Evolutionary conservation across 2,113 vertebrate genomes (phyloP), one percentile per base, ranked within the genome.

Genomic region (Eurypyga helias): DNA sequence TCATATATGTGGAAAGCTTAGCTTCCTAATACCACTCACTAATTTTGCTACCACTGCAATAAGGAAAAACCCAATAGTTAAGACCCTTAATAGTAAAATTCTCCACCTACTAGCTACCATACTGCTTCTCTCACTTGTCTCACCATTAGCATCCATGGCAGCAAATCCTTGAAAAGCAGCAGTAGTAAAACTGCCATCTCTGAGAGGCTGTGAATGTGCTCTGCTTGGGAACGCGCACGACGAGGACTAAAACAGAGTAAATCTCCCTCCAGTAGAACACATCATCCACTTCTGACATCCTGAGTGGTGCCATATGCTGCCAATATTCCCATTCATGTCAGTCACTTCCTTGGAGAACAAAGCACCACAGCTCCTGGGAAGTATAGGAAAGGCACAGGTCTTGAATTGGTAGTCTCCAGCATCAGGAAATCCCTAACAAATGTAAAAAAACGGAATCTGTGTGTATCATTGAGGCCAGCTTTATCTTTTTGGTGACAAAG

Each of bases 201-300:
- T 45, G 65, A 65, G 71, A 77, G 72, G 28, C 48, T 49, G 72
- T 69, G 72, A 70, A 48, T 14, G 20, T 67, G n/a, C 0, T 0
- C 69, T 73, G 19, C 48, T 61, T 0, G 0, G n/a, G 24, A 87
- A 20, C 2, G 2, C 0, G 0, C 2, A 2, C 21, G n/a, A 7
- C 0, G 0, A 58, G 49, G 75, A 13, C 29, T 55, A 41, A 46
- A 85, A 1, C 29, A 71, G 76, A 78, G 34, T 91, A 92, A 81
- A 95, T 87, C 48, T 94, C 55, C 34, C 31, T 65, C 34, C n/a
- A 29, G n/a, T 45, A 36, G 31, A 43, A 31, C 1, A 5, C 38
- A 19, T 45, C 29, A 34, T 58, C 34, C 34, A 45, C 83, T 86
- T 87, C 76, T 83, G 76, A 48, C 2, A 0, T 60, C 36, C 64